Evolutionary conservation across 2,888 invertebrate genomes (phyloP).

Genomic region (Strigamia crassipes): DNA sequence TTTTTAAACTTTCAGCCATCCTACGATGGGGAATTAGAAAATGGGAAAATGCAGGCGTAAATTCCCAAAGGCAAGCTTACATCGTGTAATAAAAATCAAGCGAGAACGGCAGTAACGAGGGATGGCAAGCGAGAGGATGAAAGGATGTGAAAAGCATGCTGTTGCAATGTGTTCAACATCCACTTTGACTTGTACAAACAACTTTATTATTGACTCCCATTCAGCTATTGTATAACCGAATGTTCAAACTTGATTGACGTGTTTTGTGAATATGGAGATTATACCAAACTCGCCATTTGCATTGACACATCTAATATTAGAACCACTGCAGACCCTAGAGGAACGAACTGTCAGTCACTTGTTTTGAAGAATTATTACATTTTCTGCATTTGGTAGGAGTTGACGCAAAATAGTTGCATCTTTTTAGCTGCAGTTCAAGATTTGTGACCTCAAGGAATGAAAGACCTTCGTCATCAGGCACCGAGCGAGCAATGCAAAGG

Average conservation of each 20-base stretch:
- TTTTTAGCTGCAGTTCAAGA: background rate
- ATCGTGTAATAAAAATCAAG: constrained; percentile 12
- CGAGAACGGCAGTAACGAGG: background rate
- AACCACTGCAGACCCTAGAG: background rate
- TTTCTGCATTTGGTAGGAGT: background rate
- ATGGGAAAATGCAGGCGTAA: constrained; percentile 50
- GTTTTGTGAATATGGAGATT: background rate
- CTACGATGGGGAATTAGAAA: constrained; percentile 52
- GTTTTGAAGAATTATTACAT: background rate
- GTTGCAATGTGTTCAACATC: background rate
- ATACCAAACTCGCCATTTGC: constrained; percentile 11
- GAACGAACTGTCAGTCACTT: background rate
- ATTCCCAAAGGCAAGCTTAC: constrained; percentile 1
- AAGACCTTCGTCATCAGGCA: constrained; percentile 1
- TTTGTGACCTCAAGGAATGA: constrained; percentile 3
- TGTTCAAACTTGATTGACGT: background rate
- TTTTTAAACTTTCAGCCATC: constrained; percentile 50
- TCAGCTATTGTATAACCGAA: background rate
- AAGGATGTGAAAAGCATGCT: background rate
- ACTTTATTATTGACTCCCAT: background rate
- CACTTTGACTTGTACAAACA: background rate
- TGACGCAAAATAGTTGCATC: background rate
- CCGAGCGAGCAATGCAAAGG: background rate
- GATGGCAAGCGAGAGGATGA: background rate
- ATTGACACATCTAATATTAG: background rate